Evolutionary conservation across 2,888 invertebrate species (phyloP).

Genomic region (Pasiphila rectangulata): DNA sequence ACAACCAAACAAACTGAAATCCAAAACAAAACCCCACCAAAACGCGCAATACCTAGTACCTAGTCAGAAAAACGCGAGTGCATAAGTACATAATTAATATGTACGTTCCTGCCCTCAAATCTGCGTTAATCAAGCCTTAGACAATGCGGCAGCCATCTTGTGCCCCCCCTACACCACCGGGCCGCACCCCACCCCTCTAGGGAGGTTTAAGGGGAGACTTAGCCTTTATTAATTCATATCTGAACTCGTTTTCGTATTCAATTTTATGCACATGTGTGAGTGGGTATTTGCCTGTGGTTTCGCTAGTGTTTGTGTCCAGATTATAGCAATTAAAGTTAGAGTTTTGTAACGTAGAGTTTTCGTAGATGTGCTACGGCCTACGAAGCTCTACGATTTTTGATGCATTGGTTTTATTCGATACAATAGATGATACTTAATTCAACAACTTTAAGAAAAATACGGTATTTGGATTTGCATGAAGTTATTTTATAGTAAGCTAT

Average conservation of each 20-base stretch:
- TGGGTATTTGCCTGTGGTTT: conserved; percentile 21
- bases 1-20: not conserved
- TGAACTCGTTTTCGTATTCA: conserved; percentile 51
- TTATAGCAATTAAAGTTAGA: conserved; percentile 15
- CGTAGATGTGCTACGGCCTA: conserved; percentile 44
- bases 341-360: conserved; percentile 12
- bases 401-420: not conserved
- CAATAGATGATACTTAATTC: too few relatives aligned
- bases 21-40: conserved; percentile 19
- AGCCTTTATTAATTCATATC: conserved; percentile 60
- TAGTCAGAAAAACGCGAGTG: conserved; percentile 39
- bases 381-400: conserved; percentile 36
- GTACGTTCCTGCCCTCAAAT: conserved; percentile 69
- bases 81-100: conserved; percentile 77
- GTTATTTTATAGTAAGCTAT: too few relatives aligned
- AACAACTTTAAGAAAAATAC: not conserved
- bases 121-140: conserved; percentile 75
- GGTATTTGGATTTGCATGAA: too few relatives aligned
- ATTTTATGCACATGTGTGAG: conserved; percentile 42
- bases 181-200: conserved; percentile 29
- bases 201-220: conserved; percentile 54
- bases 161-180: conserved; percentile 35
- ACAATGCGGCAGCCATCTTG: conserved; percentile 76
- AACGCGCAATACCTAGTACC: conserved; percentile 41
- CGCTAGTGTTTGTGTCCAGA: conserved; percentile 12